phyloP scores from a whole-genome alignment of 2,113 vertebrate species.

The Aramus guarauna region DNA sequence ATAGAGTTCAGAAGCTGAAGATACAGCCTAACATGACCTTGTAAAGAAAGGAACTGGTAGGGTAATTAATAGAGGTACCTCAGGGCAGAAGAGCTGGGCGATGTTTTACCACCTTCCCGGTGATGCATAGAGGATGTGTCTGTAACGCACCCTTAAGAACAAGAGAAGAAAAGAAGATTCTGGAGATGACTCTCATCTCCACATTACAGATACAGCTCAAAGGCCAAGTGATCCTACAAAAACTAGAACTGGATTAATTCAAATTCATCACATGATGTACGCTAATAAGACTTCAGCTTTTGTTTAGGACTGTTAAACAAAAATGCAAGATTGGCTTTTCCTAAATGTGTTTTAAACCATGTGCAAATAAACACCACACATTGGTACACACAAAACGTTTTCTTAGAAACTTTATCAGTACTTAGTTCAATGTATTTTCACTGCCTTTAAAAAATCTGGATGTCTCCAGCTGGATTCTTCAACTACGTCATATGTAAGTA shows the following conservation, averaged over 20 bases:
- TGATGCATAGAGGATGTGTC: neutral
- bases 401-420: neutral
- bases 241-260: neutral
- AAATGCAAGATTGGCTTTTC: neutral
- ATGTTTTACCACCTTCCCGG: neutral
- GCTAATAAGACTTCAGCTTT: neutral
- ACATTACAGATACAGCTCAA: neutral
- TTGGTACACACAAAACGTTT: accelerated
- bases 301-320: neutral
- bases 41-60: neutral
- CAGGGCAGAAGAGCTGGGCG: neutral
- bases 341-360: neutral
- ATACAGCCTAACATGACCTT: neutral
- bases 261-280: neutral
- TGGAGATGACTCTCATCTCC: neutral
- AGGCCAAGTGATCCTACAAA: neutral
- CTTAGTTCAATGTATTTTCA: neutral
- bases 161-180: neutral
- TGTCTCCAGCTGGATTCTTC: neutral
- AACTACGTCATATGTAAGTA: neutral
- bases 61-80: neutral
- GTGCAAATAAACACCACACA: neutral
- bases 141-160: neutral
- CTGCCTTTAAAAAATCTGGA: neutral
- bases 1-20: neutral